Evolutionary conservation across 2,797 vertebrate genomes (phyloP), one percentile per base, ranked within the genome.

Genomic region (Pachyuromys duprasi): DNA sequence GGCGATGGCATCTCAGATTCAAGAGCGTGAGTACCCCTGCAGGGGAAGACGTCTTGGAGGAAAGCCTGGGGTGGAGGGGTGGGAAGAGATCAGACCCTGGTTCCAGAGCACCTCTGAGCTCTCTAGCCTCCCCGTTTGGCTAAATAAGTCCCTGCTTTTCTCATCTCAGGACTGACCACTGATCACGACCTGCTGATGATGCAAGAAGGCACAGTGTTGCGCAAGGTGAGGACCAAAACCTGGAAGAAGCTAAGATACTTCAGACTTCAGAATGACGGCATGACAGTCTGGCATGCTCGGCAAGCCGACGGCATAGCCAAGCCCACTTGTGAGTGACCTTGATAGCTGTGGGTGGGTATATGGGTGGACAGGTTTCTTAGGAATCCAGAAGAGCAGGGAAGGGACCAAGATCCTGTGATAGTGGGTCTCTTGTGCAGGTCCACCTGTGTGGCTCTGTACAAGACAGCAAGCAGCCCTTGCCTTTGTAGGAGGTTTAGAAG

Each of bases 281-380:
- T 99, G 99, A 99, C 99, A 0, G 98, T 99, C 97, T 99, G 99
- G 99, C 99, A 99, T 97, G 99, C 99, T 97, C 99, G 99, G 94
- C 99, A 99, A 98, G 99, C 98, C 96, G 98, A 99, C 0, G 99
- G 99, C 87, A 99, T 97, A 93, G 98, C 98, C 81, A 99, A 99
- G 97, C 99, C 99, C 96, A 99, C 99, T 55, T 99, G 99, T 99
- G 98, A 99, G 99, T 99, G 90, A 94, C 22, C 7, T 74, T 82
- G 70, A 42, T n/a, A 26, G 60, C 65, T 11, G 2, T 49, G 70
- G 69, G 72, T 69, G 28, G 74, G 55, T 15, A 8, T 49, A 13
- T 14, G 69, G 13, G 17, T 60, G 76, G 57, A 15, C 72, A n/a
- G 65, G 63, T 36, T 39, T 69, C 63, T 18, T 28, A 90, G 89